A percentile compares a stretch with the other conserved stretches of the same genome.
phyloP scores from a whole-genome alignment of 2,113 vertebrate species.

The Odocoileus hemionus region DNA sequence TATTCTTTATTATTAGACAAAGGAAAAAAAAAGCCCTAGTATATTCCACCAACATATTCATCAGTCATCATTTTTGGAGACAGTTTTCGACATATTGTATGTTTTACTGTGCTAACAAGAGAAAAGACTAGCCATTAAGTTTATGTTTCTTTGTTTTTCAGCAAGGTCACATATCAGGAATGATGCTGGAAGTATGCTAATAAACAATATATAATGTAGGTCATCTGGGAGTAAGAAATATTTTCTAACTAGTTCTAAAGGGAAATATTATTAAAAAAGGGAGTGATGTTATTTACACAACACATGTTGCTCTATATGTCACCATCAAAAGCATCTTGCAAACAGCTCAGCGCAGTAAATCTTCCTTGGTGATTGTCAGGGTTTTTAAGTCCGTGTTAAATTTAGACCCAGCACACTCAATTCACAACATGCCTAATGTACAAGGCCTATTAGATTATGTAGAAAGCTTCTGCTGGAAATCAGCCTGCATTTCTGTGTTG shows the following conservation, averaged over 20 bases:
- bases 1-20: slow-evolving; percentile 74
- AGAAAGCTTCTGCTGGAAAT: slow-evolving; percentile 23
- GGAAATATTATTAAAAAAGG: slow-evolving; percentile 78
- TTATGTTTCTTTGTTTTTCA: slow-evolving; percentile 86
- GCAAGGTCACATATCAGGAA: slow-evolving; percentile 83
- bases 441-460: slow-evolving; percentile 46
- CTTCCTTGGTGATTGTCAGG: slow-evolving; percentile 70
- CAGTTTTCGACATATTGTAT: slow-evolving; percentile 76
- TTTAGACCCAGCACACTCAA: slow-evolving; percentile 62
- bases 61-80: slow-evolving; percentile 82
- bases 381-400: slow-evolving; percentile 72
- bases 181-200: slow-evolving; percentile 83
- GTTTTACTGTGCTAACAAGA: slow-evolving; percentile 82
- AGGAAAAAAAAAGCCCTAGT: slow-evolving; percentile 31
- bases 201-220: slow-evolving; percentile 85
- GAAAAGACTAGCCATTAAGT: slow-evolving; percentile 84
- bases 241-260: slow-evolving; percentile 89
- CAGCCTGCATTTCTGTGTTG: not conserved
- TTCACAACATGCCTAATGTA: slow-evolving; percentile 59
- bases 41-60: slow-evolving; percentile 68
- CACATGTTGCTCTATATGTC: slow-evolving; percentile 79
- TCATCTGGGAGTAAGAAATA: slow-evolving; percentile 86
- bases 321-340: slow-evolving; percentile 81
- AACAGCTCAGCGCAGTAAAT: slow-evolving; percentile 80
- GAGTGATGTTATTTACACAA: slow-evolving; percentile 80